These are phyloP conservation scores for Clunio marinus DNA, from an alignment of 2,888 invertebrate species.

Conservation along the genomic window DNA sequence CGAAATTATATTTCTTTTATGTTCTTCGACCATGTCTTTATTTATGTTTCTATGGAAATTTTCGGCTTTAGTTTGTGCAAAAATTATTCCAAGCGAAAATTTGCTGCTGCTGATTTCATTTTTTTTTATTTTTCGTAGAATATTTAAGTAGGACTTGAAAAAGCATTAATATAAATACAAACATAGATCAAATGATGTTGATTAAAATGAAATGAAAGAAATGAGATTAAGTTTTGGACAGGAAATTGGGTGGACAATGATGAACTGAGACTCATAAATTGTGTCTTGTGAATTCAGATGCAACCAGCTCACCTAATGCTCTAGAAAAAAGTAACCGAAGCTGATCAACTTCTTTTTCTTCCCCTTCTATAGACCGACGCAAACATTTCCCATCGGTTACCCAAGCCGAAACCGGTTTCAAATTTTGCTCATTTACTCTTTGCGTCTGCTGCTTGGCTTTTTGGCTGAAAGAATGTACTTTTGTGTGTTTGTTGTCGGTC, in stretches of 20 bases:
- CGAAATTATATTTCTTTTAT: background rate
- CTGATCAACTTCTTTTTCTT: background rate
- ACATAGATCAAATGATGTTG: slow-evolving; percentile 12
- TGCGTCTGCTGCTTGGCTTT: slow-evolving; percentile 6
- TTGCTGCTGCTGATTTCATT: background rate
- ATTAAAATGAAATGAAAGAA: background rate
- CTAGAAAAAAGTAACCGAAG: no score
- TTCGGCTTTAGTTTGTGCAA: background rate
- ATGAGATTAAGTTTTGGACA: background rate
- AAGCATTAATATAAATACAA: no score
- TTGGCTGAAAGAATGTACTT: background rate
- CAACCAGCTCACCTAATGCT: background rate
- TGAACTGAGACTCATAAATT: slow-evolving; percentile 7
- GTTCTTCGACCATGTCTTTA: background rate
- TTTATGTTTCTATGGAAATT: slow-evolving; percentile 24
- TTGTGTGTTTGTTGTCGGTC: background rate
- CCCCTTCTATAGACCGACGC: background rate
- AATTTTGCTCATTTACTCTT: slow-evolving; percentile 12
- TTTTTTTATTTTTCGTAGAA: background rate
- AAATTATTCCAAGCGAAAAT: background rate
- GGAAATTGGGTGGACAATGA: background rate
- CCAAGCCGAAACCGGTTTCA: slow-evolving; percentile 1
- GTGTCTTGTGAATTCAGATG: background rate
- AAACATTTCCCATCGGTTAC: slow-evolving; percentile 3
- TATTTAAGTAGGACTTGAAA: background rate